phyloP scores from a whole-genome alignment of 2,113 vertebrate species.

The Ameiurus melas region DNA sequence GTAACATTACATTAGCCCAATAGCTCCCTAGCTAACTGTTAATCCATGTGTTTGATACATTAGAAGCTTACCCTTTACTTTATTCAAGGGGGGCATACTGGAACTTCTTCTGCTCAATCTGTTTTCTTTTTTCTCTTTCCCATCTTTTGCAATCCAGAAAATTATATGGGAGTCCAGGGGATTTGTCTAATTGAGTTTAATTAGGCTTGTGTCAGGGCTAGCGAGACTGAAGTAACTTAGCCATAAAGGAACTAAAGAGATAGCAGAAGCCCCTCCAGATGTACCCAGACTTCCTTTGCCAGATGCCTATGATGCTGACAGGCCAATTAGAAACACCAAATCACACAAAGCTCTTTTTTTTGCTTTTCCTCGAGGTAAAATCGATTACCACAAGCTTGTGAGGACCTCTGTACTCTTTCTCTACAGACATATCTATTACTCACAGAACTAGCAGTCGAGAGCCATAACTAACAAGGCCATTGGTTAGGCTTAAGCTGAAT shows the following conservation, averaged over 20 bases:
- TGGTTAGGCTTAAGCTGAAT: constrained; percentile 65
- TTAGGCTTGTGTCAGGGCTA: constrained; percentile 67
- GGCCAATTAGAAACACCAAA: constrained; percentile 53
- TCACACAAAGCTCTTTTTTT: constrained; percentile 54
- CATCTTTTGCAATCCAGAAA: constrained; percentile 66
- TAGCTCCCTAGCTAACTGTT: constrained; percentile 70
- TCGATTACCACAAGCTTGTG: constrained; percentile 65
- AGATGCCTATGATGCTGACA: constrained; percentile 28
- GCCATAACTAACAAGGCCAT: constrained; percentile 64
- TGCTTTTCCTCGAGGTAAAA: constrained; percentile 60
- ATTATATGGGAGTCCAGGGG: constrained; percentile 68
- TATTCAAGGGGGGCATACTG: constrained; percentile 65
- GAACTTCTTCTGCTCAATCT: constrained; percentile 67
- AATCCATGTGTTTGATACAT: constrained; percentile 81
- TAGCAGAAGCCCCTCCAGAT: constrained; percentile 55
- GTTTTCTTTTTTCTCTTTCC: constrained; percentile 54
- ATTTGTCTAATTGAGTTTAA: constrained; percentile 78
- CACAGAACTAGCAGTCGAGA: constrained; percentile 57
- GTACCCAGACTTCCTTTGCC: constrained; percentile 23
- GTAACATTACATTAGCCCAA: constrained; percentile 68
- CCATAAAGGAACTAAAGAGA: constrained; percentile 57
- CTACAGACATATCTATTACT: constrained; percentile 64
- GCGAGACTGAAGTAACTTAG: constrained; percentile 54
- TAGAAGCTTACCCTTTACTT: constrained; percentile 70
- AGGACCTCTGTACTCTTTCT: constrained; percentile 58